Evolutionary conservation across 1,140 invertebrate genomes (phyloP).

Genomic region (Archegozetes longisetosus): DNA sequence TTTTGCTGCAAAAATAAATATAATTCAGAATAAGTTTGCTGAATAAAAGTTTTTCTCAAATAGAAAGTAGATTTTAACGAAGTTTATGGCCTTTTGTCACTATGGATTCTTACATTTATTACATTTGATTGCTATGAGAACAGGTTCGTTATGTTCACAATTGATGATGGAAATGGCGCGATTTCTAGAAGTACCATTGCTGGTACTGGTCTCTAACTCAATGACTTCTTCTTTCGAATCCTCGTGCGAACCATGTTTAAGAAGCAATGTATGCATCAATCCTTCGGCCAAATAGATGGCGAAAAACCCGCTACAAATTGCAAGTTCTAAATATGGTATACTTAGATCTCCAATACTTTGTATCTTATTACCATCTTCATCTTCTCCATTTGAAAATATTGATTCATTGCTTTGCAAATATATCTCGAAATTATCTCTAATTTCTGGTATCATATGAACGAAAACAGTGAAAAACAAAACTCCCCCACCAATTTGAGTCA

Average conservation of each 20-base stretch:
- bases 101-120: neutral
- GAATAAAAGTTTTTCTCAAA: neutral
- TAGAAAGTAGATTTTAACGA: too few species aligned
- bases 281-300: slow-evolving; percentile 70
- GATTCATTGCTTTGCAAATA: slow-evolving; percentile 2
- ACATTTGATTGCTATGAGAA: neutral
- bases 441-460: slow-evolving; percentile 66
- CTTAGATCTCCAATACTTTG: neutral
- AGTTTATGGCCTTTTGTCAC: too few species aligned
- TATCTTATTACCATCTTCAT: neutral
- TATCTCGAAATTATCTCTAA: slow-evolving; percentile 36
- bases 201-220: neutral
- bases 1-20: slow-evolving; percentile 2
- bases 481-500: slow-evolving; percentile 67
- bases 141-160: neutral
- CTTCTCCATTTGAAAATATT: neutral
- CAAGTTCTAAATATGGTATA: slow-evolving; percentile 48
- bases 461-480: slow-evolving; percentile 64
- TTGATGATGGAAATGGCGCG: too few species aligned
- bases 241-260: neutral
- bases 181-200: neutral
- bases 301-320: slow-evolving; percentile 61
- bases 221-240: neutral
- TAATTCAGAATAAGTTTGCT: too few species aligned
- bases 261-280: slow-evolving; percentile 33